Base-by-base conservation (phyloP, 2,113 vertebrate species). In the Monopterus albus region DNA sequence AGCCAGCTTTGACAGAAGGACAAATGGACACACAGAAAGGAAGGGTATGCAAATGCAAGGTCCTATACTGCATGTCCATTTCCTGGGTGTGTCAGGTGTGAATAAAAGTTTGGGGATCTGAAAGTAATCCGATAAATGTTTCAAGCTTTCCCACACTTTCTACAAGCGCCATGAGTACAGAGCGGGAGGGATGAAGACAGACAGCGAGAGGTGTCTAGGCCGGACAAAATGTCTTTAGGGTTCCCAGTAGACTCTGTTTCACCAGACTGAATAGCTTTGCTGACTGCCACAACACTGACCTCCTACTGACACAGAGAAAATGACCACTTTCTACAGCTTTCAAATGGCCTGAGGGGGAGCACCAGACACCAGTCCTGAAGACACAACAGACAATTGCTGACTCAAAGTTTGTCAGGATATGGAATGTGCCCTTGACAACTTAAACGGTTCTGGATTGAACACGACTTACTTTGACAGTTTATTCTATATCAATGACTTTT, bases 331-430 rank as follows among this genome's bases (percentile, higher is more conserved):
- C 85, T 84, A 83, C 81, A 79, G 77, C 63, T 88, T 89, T 66
- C 36, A 85, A 87, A 86, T 86, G 83, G 81, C 86, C 75, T 66
- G 84, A 69, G 56, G 78, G 40, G 64, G 74, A 51, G 70, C 77
- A 80, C 31, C 57, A 91, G 86, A 81, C 47, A 75, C 60, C 59
- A 43, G 75, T 1, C 11, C 74, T 47, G 67, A 76, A 85, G 85
- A 86, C 57, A 79, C 81, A 86, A 82, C 77, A 89, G 89, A 88
- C 84, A 85, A 90, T 69, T 77, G 83, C 88, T 89, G 86, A 88
- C 74, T 91, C 79, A 81, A 86, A 86, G 80, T 88, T 85, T 88
- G 83, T 86, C 82, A 86, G 87, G 86, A 91, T 86, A 79, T 66
- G 86, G 65, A 83, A 80, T 62, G 82, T 83, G 85, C 82, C 87